These are phyloP conservation scores for Tinea trinotella DNA, from an alignment of 2,888 invertebrate genomes.

Conservation along the genomic window DNA sequence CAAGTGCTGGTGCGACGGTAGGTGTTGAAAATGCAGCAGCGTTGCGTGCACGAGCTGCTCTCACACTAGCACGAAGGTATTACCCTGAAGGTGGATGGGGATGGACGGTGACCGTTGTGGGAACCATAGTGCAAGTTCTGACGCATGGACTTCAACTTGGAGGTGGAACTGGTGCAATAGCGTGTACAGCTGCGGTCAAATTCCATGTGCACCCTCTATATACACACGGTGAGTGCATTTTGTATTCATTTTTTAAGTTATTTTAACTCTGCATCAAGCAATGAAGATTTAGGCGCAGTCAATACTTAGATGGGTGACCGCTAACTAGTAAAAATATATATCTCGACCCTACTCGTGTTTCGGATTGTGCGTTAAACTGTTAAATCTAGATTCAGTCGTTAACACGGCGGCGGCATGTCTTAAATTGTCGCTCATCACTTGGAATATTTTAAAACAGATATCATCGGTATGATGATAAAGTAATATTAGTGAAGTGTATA, in stretches of 20 bases:
- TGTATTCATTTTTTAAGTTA: not conserved
- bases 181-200: slow-evolving; percentile 74
- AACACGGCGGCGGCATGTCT: no score
- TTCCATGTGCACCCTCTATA: slow-evolving; percentile 75
- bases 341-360: no score
- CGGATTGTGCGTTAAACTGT: no score
- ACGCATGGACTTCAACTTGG: slow-evolving; percentile 83
- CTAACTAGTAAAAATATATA: no score
- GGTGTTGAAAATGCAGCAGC: slow-evolving; percentile 59
- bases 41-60: slow-evolving; percentile 74
- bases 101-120: slow-evolving; percentile 83
- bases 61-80: slow-evolving; percentile 80
- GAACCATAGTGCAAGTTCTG: slow-evolving; percentile 79
- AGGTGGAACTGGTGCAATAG: slow-evolving; percentile 76
- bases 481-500: no score
- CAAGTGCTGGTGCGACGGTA: slow-evolving; percentile 62
- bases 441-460: no score
- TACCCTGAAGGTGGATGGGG: slow-evolving; percentile 93
- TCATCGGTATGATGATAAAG: no score
- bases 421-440: no score
- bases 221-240: slow-evolving; percentile 71
- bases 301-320: no score
- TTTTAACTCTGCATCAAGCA: no score
- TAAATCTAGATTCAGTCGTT: no score
- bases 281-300: no score